phyloP scores from a whole-genome alignment of 1,140 invertebrate genomes.

The Bombus breviceps region DNA sequence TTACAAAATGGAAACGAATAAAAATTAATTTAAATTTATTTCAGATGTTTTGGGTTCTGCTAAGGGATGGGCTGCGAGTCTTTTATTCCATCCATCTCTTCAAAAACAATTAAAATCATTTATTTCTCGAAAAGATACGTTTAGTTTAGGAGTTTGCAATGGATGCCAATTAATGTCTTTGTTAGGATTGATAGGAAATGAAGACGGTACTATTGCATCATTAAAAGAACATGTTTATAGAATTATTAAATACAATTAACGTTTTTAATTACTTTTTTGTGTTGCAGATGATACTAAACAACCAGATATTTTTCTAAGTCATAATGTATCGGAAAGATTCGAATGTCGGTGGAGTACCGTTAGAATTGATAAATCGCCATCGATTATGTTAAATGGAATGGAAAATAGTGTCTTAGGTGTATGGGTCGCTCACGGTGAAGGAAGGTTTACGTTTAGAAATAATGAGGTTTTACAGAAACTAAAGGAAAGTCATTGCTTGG shows the following conservation, averaged over 20 bases:
- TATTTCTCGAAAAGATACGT: conserved; percentile 91
- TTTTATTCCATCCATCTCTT: conserved; percentile 88
- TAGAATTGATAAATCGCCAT: conserved; percentile 87
- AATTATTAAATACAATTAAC: background rate
- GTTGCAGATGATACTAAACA: conserved; percentile 70
- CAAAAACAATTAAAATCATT: conserved; percentile 86
- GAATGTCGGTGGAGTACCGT: conserved; percentile 96
- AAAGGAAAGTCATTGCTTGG: conserved; percentile 85
- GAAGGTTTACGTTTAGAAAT: conserved; percentile 87
- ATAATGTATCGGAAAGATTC: conserved; percentile 94
- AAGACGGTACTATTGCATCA: conserved; percentile 47
- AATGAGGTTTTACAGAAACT: conserved; percentile 84
- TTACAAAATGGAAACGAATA: conserved; percentile 5
- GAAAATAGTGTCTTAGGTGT: conserved; percentile 92
- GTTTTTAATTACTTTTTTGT: background rate
- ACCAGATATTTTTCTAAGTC: conserved; percentile 89
- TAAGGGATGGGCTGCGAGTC: conserved; percentile 98
- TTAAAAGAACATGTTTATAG: background rate
- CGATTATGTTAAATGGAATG: conserved; percentile 96
- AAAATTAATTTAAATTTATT: conserved; percentile 25
- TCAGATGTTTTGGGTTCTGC: conserved; percentile 97
- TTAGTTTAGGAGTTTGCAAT: conserved; percentile 98
- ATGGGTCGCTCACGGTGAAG: conserved; percentile 99
- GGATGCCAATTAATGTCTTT: conserved; percentile 98
- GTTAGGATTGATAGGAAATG: conserved; percentile 89